These are phyloP conservation scores for Sebastes schlegelii DNA, from an alignment of 2,113 vertebrate genomes.

Conservation along the genomic window DNA sequence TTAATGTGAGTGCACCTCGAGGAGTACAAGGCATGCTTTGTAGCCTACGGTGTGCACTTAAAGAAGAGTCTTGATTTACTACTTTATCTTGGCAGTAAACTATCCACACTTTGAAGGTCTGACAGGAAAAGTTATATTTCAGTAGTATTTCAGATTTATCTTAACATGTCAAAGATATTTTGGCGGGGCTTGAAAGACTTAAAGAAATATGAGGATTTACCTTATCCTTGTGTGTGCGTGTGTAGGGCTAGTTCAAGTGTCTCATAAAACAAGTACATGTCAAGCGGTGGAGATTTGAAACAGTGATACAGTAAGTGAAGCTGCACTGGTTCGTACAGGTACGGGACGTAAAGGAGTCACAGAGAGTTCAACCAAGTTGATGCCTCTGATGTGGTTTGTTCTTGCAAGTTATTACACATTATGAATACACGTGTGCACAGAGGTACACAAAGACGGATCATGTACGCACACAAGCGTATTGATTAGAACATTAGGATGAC, in stretches of 20 bases:
- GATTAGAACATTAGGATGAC: slow-evolving; percentile 36
- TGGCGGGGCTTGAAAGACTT: neutral
- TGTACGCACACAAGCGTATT: neutral
- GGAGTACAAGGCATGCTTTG: neutral
- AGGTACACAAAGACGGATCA: slow-evolving; percentile 1
- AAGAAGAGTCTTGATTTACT: neutral
- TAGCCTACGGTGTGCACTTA: neutral
- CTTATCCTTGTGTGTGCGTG: neutral
- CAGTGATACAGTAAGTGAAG: neutral
- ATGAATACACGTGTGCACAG: neutral
- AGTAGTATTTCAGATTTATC: slow-evolving; percentile 34
- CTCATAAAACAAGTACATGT: slow-evolving; percentile 25
- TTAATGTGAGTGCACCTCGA: neutral
- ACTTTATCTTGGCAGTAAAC: slow-evolving; percentile 14
- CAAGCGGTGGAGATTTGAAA: neutral
- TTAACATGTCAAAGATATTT: slow-evolving; percentile 11
- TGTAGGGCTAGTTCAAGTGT: neutral
- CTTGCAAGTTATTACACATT: neutral
- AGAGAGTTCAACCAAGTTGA: slow-evolving; percentile 14
- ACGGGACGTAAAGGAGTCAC: slow-evolving; percentile 8
- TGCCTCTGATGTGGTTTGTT: neutral
- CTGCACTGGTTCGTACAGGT: neutral
- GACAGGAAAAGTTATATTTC: neutral
- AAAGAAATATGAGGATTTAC: slow-evolving; percentile 22
- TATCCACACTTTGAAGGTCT: neutral